Conservation (phyloP, 2,113 vertebrate species). For the Macquaria australasica region DNA sequence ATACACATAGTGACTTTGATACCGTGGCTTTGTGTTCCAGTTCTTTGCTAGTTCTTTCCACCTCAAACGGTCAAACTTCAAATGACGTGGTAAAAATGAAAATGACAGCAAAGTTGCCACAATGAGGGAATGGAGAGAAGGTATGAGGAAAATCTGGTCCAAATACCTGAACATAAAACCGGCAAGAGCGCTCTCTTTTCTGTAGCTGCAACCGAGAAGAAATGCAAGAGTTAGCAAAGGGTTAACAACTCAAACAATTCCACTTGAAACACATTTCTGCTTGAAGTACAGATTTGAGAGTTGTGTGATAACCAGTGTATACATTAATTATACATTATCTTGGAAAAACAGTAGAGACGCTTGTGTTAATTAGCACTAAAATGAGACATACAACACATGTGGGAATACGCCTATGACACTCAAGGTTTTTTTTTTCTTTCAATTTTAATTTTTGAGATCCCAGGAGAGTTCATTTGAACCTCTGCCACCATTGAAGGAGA, state of each 20-base stretch:
- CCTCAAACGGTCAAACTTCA: conserved; percentile 66
- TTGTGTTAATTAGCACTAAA: conserved; percentile 63
- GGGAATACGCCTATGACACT: conserved; percentile 51
- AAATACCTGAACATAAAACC: conserved; percentile 99
- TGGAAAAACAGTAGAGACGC: conserved; percentile 31
- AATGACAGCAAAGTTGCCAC: conserved; percentile 21
- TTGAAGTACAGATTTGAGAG: conserved; percentile 11
- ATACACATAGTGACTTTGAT: not conserved
- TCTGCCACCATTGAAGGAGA: conserved; percentile 4
- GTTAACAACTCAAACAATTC: conserved; percentile 34
- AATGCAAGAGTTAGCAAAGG: conserved; percentile 64
- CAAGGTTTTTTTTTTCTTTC: conserved; percentile 37
- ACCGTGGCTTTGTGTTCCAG: not conserved
- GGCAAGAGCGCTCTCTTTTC: conserved; percentile 99
- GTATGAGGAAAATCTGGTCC: conserved; percentile 20
- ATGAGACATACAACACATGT: conserved; percentile 28
- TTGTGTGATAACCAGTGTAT: conserved; percentile 6
- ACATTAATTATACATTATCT: conserved; percentile 37
- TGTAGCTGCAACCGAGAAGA: conserved; percentile 94
- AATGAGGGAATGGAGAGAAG: conserved; percentile 18
- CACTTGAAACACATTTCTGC: conserved; percentile 39
- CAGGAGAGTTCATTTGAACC: conserved; percentile 17
- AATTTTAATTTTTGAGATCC: conserved; percentile 25
- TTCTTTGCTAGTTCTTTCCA: not conserved
- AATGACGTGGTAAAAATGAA: conserved; percentile 1